These are phyloP conservation scores for Tinea trinotella DNA, from an alignment of 2,888 invertebrate species.

Conservation along the genomic window DNA sequence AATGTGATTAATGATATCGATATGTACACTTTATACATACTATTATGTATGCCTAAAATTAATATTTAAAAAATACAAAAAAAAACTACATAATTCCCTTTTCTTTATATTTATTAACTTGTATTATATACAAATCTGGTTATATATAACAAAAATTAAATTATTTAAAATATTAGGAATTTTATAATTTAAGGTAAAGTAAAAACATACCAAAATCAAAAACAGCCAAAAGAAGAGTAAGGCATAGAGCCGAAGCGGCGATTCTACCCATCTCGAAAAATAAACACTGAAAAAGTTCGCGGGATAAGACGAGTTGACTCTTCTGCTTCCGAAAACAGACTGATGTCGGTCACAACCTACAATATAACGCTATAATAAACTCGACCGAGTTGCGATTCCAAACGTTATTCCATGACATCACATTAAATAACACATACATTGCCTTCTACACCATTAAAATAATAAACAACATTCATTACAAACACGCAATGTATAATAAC, in stretches of 20 bases:
- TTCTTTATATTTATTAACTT: no score
- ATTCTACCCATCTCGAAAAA: conserved; percentile 44
- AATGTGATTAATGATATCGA: background rate
- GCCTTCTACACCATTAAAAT: no score
- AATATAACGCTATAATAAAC: background rate
- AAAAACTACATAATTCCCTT: no score
- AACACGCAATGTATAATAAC: no score
- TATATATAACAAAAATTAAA: background rate
- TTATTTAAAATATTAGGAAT: background rate
- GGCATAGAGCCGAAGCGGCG: conserved; percentile 38
- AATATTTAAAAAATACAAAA: no score
- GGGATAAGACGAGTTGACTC: background rate
- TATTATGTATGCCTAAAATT: no score
- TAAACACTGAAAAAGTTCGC: background rate
- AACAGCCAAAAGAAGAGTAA: conserved; percentile 49
- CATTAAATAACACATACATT: no score
- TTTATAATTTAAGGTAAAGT: conserved; percentile 7
- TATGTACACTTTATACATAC: background rate
- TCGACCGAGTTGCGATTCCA: background rate
- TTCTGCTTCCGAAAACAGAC: conserved; percentile 1
- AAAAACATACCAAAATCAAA: conserved; percentile 52
- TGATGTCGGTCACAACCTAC: background rate
- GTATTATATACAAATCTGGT: no score
- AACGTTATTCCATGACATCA: no score
- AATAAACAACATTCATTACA: no score